Evolutionary conservation across 2,888 invertebrate genomes (phyloP).

Genomic region (Dicyrtomina minuta): DNA sequence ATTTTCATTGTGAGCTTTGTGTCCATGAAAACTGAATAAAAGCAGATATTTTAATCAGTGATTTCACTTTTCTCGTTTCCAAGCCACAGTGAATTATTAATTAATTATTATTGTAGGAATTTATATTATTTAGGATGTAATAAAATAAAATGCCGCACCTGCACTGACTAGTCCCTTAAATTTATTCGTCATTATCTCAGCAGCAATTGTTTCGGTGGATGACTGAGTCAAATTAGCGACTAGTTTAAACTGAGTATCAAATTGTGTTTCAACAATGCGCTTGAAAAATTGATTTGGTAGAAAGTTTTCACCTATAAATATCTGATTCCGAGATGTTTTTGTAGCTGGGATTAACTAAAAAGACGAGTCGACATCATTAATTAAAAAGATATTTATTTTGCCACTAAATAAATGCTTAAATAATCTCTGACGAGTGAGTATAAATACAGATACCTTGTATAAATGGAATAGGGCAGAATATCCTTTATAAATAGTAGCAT

Average conservation of each 20-base stretch:
- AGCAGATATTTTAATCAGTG: too few species aligned
- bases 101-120: too few species aligned
- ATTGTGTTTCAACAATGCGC: conserved; percentile 18
- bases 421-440: too few species aligned
- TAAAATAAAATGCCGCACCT: conserved; percentile 8
- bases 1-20: conserved; percentile 10
- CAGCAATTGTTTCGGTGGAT: conserved; percentile 4
- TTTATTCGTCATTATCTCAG: conserved; percentile 15
- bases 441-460: conserved; percentile 17
- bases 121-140: too few species aligned
- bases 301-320: conserved; percentile 15
- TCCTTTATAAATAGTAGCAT: conserved; percentile 22
- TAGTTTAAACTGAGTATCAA: conserved; percentile 17
- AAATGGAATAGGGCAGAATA: conserved; percentile 11
- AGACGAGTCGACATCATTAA: too few species aligned
- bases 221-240: conserved; percentile 16
- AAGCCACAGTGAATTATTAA: too few species aligned
- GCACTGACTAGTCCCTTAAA: conserved; percentile 21
- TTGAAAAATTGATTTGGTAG: not conserved
- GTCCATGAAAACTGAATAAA: conserved; percentile 18
- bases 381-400: not conserved
- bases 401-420: not conserved
- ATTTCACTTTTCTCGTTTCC: too few species aligned
- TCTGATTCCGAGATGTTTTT: conserved; percentile 9
- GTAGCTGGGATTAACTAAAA: conserved; percentile 29